Base-by-base conservation (phyloP, 2,888 invertebrate genomes). In the Geotrupes spiniger region DNA sequence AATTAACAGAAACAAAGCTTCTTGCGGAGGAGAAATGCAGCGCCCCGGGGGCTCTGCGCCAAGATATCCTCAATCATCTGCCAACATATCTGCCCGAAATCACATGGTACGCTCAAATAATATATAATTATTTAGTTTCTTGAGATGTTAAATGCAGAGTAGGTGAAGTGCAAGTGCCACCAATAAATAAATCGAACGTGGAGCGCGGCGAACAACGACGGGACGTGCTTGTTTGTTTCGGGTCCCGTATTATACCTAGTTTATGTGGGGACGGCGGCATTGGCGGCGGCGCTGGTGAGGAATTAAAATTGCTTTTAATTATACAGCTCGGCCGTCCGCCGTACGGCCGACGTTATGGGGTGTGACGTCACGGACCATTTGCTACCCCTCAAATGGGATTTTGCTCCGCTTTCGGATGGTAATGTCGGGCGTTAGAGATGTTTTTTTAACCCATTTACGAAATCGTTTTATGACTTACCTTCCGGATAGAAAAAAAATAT, bases 71-170 rank as follows among this genome's bases (percentile, higher is more conserved):
- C 56, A 59, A 57, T 62, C 60, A 61, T 58, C 65, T 67, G 67
- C 65, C 68, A 68, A 64, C 55, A 51, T 49, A 42, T 55, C 48
- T 46, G 40, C 44, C 15, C 36, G 45, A 49, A 49, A 49, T 49
- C 49, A 49, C 49, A 45, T 41, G 41, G 26, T 49, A 36, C 21
- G 44, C 61, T 53, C 50, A 64, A 66, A 69, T 69, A 65, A 63
- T 68, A 67, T 71, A 68, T 69, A 71, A 72, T 72, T 72, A 72
- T 68, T 65, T 53, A 58, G 54, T 59, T 61, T 63, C 65, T 67
- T 70, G 71, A 72, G 66, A 69, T 65, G 70, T 70, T 72, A 71
- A 71, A 64, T 66, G 65, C 60, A 63, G 62, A 58, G 56, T 63
- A 61, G 61, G 58, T 65, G 65, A 66, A 63, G 65, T 62, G 67